Evolutionary conservation across 2,113 vertebrate species (phyloP).

Genomic region (Pholis gunnellus): DNA sequence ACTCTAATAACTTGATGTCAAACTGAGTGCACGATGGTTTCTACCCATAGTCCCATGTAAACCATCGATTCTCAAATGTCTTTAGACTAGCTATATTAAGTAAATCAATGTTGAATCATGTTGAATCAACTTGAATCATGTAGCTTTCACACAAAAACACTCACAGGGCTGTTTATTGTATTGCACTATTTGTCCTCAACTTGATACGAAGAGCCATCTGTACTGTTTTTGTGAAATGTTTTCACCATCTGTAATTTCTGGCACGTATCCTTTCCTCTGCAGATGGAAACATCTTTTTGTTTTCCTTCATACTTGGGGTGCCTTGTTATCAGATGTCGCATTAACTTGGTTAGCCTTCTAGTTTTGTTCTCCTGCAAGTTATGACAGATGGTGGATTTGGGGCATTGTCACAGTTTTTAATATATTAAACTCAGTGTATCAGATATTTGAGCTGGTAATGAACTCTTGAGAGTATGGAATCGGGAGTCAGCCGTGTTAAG

Average conservation of each 20-base stretch:
- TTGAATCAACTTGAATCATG: conserved; percentile 11
- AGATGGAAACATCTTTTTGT: conserved; percentile 54
- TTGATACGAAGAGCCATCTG: conserved; percentile 51
- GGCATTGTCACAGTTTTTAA: conserved; percentile 55
- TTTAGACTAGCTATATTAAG: not conserved
- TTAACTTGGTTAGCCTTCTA: conserved; percentile 30
- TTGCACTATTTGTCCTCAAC: not conserved
- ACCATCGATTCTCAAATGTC: not conserved
- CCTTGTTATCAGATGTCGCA: conserved; percentile 58
- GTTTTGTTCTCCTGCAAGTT: conserved; percentile 49
- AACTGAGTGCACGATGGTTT: not conserved
- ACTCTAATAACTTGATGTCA: not conserved
- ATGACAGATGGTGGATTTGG: conserved; percentile 55
- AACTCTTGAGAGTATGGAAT: conserved; percentile 3
- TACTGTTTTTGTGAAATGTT: conserved; percentile 20
- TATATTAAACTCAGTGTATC: conserved; percentile 45
- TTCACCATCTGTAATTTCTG: conserved; percentile 58
- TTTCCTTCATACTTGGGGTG: conserved; percentile 56
- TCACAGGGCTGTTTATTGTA: conserved; percentile 20
- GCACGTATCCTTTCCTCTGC: conserved; percentile 22
- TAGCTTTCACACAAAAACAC: not conserved
- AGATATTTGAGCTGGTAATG: conserved; percentile 32
- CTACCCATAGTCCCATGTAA: not conserved
- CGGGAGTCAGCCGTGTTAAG: not conserved
- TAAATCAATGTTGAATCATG: not conserved